phyloP scores from a whole-genome alignment of 1,140 invertebrate species.

The Orius insidiosus region DNA sequence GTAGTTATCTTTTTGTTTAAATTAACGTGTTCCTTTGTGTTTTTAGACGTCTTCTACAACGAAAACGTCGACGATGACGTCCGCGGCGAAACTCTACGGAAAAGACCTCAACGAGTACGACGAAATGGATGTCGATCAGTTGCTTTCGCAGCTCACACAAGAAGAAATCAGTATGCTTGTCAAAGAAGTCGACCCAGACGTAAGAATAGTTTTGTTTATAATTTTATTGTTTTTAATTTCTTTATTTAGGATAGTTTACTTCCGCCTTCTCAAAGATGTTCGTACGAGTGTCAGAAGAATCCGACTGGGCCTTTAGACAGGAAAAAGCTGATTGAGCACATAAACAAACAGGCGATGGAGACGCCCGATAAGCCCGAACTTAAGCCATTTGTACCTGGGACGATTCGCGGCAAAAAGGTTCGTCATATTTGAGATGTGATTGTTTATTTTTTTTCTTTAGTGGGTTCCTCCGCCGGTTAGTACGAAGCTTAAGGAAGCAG shows the following conservation, averaged over 20 bases:
- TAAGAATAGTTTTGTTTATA: constrained; percentile 36
- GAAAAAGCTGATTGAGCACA: constrained; percentile 91
- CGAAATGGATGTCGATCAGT: constrained; percentile 89
- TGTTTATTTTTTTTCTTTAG: constrained; percentile 32
- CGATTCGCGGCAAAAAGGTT: constrained; percentile 79
- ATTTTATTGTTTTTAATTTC: constrained; percentile 4
- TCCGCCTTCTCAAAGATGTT: constrained; percentile 86
- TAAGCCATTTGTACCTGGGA: constrained; percentile 81
- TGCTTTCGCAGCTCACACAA: constrained; percentile 80
- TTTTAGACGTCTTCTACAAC: constrained; percentile 65
- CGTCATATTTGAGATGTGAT: constrained; percentile 17
- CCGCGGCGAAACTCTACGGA: constrained; percentile 74
- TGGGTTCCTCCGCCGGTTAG: constrained; percentile 71
- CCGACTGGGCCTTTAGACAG: constrained; percentile 90
- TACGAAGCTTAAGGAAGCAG: constrained; percentile 56
- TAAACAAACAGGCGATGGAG: constrained; percentile 92
- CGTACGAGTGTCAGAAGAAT: constrained; percentile 86
- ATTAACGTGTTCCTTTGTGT: constrained; percentile 29
- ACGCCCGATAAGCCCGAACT: constrained; percentile 93
- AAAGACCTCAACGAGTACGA: constrained; percentile 87
- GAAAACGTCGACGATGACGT: constrained; percentile 73
- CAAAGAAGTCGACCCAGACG: constrained; percentile 98
- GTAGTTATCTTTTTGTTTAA: no score
- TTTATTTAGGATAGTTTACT: constrained; percentile 78
- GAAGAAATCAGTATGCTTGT: constrained; percentile 95